Evolutionary conservation across 2,113 vertebrate species (phyloP).

Genomic region (Pitta sordida): DNA sequence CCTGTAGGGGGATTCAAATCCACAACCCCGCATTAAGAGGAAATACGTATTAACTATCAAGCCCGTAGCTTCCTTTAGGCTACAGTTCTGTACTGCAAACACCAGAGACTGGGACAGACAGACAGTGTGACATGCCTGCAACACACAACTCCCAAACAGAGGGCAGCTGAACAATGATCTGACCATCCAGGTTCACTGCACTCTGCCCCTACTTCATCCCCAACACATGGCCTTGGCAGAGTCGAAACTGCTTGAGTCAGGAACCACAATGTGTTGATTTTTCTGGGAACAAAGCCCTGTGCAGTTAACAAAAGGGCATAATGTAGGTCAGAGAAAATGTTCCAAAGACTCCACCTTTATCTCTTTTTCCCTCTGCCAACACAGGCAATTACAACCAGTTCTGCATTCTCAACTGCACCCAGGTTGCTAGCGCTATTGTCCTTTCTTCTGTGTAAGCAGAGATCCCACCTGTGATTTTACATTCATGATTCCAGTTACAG

Average conservation of each 20-base stretch:
- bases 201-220: background rate
- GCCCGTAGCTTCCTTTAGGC: background rate
- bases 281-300: background rate
- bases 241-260: background rate
- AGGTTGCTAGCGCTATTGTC: background rate
- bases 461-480: background rate
- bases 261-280: background rate
- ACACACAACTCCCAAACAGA: background rate
- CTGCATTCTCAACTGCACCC: background rate
- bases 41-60: background rate
- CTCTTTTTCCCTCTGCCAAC: background rate
- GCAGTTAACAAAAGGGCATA: background rate
- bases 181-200: background rate
- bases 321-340: background rate
- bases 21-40: background rate
- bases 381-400: background rate
- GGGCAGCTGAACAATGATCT: background rate
- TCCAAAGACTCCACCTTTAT: background rate
- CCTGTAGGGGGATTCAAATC: background rate
- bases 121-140: background rate
- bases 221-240: background rate
- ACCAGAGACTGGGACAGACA: accelerated
- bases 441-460: background rate
- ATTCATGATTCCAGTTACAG: background rate
- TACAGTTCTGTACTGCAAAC: background rate